phyloP scores from a whole-genome alignment of 2,797 vertebrate genomes.

The Centroberyx gerrardi region DNA sequence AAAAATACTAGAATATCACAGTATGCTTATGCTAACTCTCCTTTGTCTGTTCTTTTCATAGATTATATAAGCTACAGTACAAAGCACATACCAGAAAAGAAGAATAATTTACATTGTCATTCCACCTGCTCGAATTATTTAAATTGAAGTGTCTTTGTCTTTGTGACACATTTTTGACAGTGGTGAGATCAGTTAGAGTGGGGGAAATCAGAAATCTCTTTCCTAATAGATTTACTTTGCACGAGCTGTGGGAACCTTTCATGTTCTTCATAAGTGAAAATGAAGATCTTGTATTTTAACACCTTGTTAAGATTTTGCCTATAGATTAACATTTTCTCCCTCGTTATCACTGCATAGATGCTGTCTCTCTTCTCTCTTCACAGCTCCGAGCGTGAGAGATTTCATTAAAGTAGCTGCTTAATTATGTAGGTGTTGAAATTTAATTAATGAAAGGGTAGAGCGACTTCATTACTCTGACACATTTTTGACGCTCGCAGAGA shows the following conservation, averaged over 20 bases:
- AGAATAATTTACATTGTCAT: not conserved
- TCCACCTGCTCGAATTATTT: constrained; percentile 15
- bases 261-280: constrained; percentile 74
- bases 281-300: constrained; percentile 68
- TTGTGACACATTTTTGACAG: constrained; percentile 22
- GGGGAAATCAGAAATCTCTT: not conserved
- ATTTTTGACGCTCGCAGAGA: constrained; percentile 75
- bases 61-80: not conserved
- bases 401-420: constrained; percentile 88
- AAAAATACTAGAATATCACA: not conserved
- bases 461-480: constrained; percentile 86
- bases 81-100: not conserved
- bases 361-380: constrained; percentile 75
- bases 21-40: not conserved
- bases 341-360: constrained; percentile 84
- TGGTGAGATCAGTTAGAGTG: constrained; percentile 14
- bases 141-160: constrained; percentile 22
- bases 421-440: constrained; percentile 90
- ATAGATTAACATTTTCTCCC: constrained; percentile 82
- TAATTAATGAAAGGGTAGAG: constrained; percentile 90
- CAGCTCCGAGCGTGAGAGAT: constrained; percentile 84
- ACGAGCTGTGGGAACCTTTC: constrained; percentile 48
- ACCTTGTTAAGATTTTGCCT: constrained; percentile 74
- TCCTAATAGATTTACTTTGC: constrained; percentile 40
- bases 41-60: not conserved